phyloP scores from a whole-genome alignment of 2,888 invertebrate species.

The Eueremaeus valkanovi region DNA sequence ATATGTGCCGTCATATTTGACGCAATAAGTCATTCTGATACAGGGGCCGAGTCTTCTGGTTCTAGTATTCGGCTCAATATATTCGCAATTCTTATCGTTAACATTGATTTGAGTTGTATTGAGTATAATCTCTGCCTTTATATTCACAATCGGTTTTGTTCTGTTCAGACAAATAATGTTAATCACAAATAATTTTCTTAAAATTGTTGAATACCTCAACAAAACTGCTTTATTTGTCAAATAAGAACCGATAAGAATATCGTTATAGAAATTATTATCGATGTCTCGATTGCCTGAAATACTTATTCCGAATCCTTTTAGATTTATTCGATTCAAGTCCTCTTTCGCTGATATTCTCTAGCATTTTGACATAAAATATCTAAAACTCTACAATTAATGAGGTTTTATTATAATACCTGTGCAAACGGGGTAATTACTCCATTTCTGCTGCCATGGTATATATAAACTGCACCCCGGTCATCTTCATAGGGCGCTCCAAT shows the following conservation, averaged over 20 bases:
- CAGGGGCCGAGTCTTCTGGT: conserved; percentile 36
- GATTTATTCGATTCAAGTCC: neutral
- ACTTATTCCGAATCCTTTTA: conserved; percentile 37
- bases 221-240: conserved; percentile 14
- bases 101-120: conserved; percentile 52
- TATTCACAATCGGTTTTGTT: conserved; percentile 40
- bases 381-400: too few species aligned
- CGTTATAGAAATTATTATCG: conserved; percentile 33
- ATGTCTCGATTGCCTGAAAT: conserved; percentile 13
- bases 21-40: conserved; percentile 48
- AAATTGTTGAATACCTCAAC: conserved; percentile 10
- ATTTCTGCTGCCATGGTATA: neutral
- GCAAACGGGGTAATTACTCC: neutral
- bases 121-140: conserved; percentile 49
- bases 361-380: neutral
- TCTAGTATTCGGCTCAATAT: conserved; percentile 31
- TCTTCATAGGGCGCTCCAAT: conserved; percentile 65
- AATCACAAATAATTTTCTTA: neutral
- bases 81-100: conserved; percentile 43
- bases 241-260: conserved; percentile 34
- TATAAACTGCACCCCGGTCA: conserved; percentile 48
- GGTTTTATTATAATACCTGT: too few species aligned
- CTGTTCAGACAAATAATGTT: conserved; percentile 9
- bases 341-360: conserved; percentile 36
- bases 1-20: conserved; percentile 48